phyloP scores from a whole-genome alignment of 2,888 invertebrate species.

The Eueremaeus valkanovi region DNA sequence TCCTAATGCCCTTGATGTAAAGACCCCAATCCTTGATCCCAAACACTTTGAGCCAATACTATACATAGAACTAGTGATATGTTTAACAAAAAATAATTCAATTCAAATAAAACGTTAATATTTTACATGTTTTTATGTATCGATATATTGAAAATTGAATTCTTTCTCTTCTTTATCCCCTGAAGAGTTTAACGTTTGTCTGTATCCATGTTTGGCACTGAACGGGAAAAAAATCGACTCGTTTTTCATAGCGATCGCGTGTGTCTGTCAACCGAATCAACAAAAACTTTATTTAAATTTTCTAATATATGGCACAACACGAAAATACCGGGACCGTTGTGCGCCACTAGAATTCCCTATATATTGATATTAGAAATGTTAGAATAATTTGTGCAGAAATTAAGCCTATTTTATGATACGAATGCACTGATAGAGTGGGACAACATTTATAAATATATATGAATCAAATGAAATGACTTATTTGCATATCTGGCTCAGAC shows the following conservation, averaged over 20 bases:
- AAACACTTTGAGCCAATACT: too few species aligned
- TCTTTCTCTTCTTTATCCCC: too few species aligned
- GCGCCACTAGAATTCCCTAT: background rate
- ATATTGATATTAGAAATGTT: background rate
- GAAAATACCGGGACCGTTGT: slow-evolving; percentile 24
- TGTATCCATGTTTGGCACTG: background rate
- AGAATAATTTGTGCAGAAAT: background rate
- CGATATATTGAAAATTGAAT: too few species aligned
- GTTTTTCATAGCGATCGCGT: slow-evolving; percentile 26
- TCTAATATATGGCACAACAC: background rate
- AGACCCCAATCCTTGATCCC: too few species aligned
- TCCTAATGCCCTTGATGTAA: too few species aligned
- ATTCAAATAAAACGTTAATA: too few species aligned
- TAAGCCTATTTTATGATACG: background rate
- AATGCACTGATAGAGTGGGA: background rate
- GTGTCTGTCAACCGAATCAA: slow-evolving; percentile 25
- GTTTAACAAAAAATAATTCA: too few species aligned
- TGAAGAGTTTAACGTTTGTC: background rate
- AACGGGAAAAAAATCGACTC: background rate
- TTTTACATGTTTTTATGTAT: too few species aligned
- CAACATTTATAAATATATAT: slow-evolving; percentile 14
- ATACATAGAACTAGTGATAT: too few species aligned
- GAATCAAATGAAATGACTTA: slow-evolving; percentile 16
- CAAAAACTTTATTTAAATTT: slow-evolving; percentile 31
- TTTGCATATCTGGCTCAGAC: slow-evolving; percentile 12